phyloP scores from a whole-genome alignment of 2,888 invertebrate species.

The Agelastica alni region DNA sequence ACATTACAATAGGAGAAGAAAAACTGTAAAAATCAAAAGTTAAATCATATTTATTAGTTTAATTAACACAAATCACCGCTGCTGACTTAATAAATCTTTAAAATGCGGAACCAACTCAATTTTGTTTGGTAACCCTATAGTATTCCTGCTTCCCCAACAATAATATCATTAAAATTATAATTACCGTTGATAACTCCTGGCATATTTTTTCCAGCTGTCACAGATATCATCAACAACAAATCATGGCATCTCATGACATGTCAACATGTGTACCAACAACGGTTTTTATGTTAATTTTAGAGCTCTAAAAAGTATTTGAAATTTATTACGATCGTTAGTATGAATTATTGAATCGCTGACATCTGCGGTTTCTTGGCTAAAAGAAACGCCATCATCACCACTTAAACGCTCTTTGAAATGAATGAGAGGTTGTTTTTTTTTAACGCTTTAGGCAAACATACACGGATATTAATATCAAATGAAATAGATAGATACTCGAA shows the following conservation, averaged over 20 bases:
- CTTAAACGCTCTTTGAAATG: slow-evolving; percentile 16
- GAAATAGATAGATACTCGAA: neutral
- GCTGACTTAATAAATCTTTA: too few relatives aligned
- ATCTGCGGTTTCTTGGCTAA: slow-evolving; percentile 21
- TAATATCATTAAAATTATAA: slow-evolving; percentile 15
- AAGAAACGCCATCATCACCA: slow-evolving; percentile 17
- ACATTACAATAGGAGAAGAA: too few relatives aligned
- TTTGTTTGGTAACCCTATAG: neutral
- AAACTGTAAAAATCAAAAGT: too few relatives aligned
- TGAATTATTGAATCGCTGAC: slow-evolving; percentile 28
- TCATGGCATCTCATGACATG: slow-evolving; percentile 40
- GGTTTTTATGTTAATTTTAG: slow-evolving; percentile 33
- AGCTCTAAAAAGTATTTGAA: slow-evolving; percentile 23
- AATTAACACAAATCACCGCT: too few relatives aligned
- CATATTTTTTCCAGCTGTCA: slow-evolving; percentile 31
- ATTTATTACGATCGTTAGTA: slow-evolving; percentile 33
- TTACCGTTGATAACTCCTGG: slow-evolving; percentile 11
- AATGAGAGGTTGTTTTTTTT: neutral
- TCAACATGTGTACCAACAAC: slow-evolving; percentile 40
- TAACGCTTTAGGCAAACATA: neutral
- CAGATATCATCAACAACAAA: slow-evolving; percentile 37
- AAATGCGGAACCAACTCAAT: neutral
- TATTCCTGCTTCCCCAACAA: slow-evolving; percentile 3
- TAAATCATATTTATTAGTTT: too few relatives aligned
- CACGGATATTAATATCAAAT: slow-evolving; percentile 9